Conservation (phyloP, 1,140 invertebrate genomes). For the Eumeta japonica region DNA sequence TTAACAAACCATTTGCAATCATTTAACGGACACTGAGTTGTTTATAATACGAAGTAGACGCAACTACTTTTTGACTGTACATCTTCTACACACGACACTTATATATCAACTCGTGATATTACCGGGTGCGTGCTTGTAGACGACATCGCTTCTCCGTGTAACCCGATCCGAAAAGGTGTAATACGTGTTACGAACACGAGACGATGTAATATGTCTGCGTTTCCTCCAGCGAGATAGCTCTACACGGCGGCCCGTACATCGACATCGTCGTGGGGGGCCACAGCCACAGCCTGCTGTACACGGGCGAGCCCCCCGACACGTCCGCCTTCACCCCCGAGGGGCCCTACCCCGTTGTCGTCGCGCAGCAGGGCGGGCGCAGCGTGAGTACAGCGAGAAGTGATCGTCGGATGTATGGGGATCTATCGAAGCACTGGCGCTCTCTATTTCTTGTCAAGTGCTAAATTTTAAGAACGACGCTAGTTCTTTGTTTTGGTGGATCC, state of each 20-base stretch:
- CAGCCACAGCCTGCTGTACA: constrained; percentile 77
- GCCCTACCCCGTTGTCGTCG: constrained; percentile 66
- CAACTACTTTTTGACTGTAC: too few relatives aligned
- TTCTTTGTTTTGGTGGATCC: background rate
- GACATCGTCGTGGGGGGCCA: constrained; percentile 85
- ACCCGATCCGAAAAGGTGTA: too few relatives aligned
- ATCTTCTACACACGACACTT: too few relatives aligned
- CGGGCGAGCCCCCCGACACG: constrained; percentile 39
- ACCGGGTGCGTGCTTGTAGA: too few relatives aligned
- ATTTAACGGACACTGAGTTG: too few relatives aligned
- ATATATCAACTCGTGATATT: too few relatives aligned
- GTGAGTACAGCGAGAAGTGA: constrained; percentile 15
- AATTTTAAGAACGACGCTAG: background rate
- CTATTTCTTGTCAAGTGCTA: too few relatives aligned
- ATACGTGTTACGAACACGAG: too few relatives aligned
- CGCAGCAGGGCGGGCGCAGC: constrained; percentile 50
- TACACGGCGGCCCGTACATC: constrained; percentile 63
- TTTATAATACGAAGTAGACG: too few relatives aligned
- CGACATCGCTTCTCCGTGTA: background rate
- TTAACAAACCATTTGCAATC: too few relatives aligned
- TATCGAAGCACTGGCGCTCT: constrained; percentile 1
- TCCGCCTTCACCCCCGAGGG: constrained; percentile 45
- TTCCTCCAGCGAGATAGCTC: constrained; percentile 68
- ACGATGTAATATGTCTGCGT: too few relatives aligned
- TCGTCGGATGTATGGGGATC: background rate